Conservation (phyloP, 1,140 invertebrate genomes). For the Vanessa atalanta region DNA sequence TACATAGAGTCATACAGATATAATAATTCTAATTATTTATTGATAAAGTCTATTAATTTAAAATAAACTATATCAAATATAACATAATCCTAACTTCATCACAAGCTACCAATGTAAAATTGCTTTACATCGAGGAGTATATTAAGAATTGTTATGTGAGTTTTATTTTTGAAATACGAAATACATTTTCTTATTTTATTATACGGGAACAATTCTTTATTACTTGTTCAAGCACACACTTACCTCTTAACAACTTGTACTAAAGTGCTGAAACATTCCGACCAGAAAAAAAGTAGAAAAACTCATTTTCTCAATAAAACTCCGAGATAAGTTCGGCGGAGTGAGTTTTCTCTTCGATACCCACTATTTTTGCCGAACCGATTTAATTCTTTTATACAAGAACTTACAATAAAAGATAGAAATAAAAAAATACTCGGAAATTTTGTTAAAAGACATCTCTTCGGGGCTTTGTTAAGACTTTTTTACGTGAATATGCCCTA, state of each 20-base stretch:
- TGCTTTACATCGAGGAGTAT: not conserved
- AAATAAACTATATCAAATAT: too few relatives aligned
- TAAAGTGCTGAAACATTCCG: slow-evolving; percentile 31
- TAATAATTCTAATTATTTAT: too few relatives aligned
- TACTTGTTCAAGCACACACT: slow-evolving; percentile 8
- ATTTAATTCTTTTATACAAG: not conserved
- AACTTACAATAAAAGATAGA: not conserved
- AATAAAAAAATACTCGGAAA: not conserved
- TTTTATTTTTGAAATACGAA: not conserved
- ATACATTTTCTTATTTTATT: slow-evolving; percentile 5
- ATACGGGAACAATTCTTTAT: slow-evolving; percentile 4
- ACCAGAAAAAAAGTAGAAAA: slow-evolving; percentile 29
- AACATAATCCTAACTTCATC: too few relatives aligned
- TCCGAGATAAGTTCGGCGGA: slow-evolving; percentile 17
- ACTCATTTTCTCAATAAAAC: slow-evolving; percentile 36
- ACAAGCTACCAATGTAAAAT: too few relatives aligned
- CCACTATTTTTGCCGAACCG: not conserved
- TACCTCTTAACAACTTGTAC: slow-evolving; percentile 27
- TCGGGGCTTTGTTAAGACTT: too few relatives aligned
- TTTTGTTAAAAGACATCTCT: too few relatives aligned
- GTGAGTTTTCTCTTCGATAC: slow-evolving; percentile 18
- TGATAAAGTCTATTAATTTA: too few relatives aligned
- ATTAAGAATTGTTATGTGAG: not conserved
- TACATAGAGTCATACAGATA: too few relatives aligned
- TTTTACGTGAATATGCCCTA: too few relatives aligned